These are phyloP conservation scores for Protobothrops flavoviridis DNA, from an alignment of 2,113 vertebrate species.

Conservation along the genomic window DNA sequence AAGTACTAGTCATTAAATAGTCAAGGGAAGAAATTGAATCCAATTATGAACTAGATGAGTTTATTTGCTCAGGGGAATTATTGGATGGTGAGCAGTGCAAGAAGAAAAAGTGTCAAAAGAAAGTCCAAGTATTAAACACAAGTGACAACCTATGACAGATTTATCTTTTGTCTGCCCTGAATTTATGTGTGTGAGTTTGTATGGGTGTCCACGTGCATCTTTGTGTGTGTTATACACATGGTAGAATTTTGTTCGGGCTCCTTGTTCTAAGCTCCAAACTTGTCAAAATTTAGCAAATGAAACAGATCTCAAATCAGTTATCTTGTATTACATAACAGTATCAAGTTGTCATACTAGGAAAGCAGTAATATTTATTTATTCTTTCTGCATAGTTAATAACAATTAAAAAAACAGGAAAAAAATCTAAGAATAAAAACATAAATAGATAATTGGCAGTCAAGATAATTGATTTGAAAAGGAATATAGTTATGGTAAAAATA, in stretches of 20 bases:
- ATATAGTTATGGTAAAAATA: neutral
- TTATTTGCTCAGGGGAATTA: neutral
- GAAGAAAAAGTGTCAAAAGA: neutral
- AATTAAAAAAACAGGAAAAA: neutral
- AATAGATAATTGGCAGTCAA: neutral
- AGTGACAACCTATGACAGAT: neutral
- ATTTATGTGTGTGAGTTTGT: neutral
- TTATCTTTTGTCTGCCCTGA: neutral
- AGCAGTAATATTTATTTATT: neutral
- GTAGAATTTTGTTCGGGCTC: neutral
- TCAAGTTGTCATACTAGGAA: neutral
- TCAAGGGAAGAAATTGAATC: neutral
- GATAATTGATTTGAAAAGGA: neutral
- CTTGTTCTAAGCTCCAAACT: neutral
- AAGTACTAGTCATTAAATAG: slow-evolving; percentile 13
- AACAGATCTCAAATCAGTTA: neutral
- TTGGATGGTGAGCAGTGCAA: neutral
- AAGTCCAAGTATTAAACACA: neutral
- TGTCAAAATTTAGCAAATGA: neutral
- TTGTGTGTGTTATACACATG: neutral
- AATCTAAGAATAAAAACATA: neutral
- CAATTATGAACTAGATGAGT: neutral
- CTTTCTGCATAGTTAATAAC: neutral
- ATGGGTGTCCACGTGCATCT: neutral
- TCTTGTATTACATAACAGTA: neutral